Conservation (phyloP, 2,113 vertebrate genomes). For the Leptocoma aspasia region DNA sequence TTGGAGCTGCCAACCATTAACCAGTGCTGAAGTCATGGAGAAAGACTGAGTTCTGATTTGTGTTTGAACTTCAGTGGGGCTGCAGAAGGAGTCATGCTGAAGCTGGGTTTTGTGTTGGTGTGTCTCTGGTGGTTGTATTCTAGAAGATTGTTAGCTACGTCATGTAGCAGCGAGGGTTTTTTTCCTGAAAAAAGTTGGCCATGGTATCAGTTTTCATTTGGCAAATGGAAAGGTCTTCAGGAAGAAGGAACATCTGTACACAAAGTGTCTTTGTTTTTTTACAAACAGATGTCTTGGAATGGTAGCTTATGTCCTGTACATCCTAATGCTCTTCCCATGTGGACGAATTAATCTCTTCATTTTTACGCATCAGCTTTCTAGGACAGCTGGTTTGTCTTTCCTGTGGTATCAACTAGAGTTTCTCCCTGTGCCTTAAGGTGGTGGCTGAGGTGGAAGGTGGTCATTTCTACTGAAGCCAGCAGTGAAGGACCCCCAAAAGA, state of each 20-base stretch:
- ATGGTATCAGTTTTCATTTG: slow-evolving; percentile 39
- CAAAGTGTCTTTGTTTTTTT: slow-evolving; percentile 76
- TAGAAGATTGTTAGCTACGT: slow-evolving; percentile 1
- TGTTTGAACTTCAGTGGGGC: neutral
- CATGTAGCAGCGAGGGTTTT: neutral
- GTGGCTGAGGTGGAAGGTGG: neutral
- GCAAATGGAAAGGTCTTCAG: slow-evolving; percentile 59
- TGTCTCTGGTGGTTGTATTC: neutral
- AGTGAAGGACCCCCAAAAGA: rapidly evolving
- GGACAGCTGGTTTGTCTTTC: neutral
- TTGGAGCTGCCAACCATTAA: neutral
- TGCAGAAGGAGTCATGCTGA: neutral
- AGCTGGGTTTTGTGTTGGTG: neutral
- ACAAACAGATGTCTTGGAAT: slow-evolving; percentile 76
- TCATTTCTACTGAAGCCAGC: neutral
- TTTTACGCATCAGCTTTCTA: neutral
- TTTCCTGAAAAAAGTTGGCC: slow-evolving; percentile 3
- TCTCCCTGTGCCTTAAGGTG: neutral
- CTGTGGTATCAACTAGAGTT: rapidly evolving
- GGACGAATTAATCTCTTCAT: neutral
- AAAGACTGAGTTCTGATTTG: neutral
- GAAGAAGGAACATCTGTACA: slow-evolving; percentile 69
- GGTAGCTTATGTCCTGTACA: slow-evolving; percentile 37
- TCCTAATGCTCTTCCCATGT: neutral
- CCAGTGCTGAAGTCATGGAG: neutral